Conservation (phyloP, 2,113 vertebrate species). For the Megaleporinus macrocephalus region DNA sequence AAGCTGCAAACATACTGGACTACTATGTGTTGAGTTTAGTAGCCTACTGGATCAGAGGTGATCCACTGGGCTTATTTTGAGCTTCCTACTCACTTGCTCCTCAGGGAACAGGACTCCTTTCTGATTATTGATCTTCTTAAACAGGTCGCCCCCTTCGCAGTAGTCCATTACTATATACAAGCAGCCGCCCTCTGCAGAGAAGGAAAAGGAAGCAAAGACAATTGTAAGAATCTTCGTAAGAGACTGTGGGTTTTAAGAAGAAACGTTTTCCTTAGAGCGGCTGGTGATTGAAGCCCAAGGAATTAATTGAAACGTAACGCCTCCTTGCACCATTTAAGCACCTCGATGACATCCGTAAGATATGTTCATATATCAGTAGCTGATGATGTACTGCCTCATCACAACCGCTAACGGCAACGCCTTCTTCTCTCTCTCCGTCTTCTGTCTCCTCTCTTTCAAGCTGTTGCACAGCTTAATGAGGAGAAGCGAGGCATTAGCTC, state of each 20-base stretch:
- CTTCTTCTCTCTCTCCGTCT: neutral
- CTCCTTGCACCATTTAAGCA: neutral
- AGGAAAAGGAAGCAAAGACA: neutral
- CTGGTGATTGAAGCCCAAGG: no score
- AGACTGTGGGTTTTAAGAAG: no score
- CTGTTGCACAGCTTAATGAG: slow-evolving; percentile 15
- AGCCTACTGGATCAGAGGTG: neutral
- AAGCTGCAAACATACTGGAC: neutral
- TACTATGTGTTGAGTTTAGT: neutral
- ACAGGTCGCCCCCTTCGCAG: slow-evolving; percentile 97
- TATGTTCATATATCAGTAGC: neutral
- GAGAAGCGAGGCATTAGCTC: slow-evolving; percentile 12
- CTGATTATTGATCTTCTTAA: slow-evolving; percentile 96
- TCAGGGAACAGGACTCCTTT: slow-evolving; percentile 91
- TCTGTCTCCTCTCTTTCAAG: slow-evolving; percentile 1
- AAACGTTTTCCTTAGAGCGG: no score
- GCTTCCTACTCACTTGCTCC: slow-evolving; percentile 83
- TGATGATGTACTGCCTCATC: neutral
- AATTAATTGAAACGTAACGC: no score
- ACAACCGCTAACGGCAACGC: neutral
- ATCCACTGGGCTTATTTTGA: neutral
- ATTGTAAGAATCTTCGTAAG: no score
- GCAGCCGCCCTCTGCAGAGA: slow-evolving; percentile 86
- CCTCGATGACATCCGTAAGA: neutral
- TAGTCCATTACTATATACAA: slow-evolving; percentile 99